A percentile compares a stretch with the other conserved stretches of the same genome.
These are phyloP conservation scores for Microctenopoma stevenorrisi DNA, from an alignment of 2,797 vertebrate species.

Conservation along the genomic window DNA sequence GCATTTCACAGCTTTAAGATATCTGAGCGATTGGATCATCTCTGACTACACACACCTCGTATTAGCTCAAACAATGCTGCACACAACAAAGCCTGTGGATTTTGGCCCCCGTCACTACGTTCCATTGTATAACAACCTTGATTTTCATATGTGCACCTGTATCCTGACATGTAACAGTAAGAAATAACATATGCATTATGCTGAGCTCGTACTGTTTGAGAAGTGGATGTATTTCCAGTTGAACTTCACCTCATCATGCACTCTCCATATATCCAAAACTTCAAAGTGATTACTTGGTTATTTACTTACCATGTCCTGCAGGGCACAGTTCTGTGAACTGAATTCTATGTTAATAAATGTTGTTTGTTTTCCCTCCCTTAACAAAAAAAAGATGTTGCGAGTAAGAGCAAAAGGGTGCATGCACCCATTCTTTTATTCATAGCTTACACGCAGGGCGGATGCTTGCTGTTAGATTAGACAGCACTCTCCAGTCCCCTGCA, in stretches of 20 bases:
- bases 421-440: conserved; percentile 63
- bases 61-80: no score
- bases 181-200: background rate
- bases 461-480: conserved; percentile 40
- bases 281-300: conserved; percentile 42
- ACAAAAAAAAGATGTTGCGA: conserved; percentile 31
- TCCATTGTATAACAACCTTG: no score
- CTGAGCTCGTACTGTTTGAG: background rate
- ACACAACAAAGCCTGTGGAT: no score
- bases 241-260: background rate
- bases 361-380: conserved; percentile 30
- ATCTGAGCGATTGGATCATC: no score
- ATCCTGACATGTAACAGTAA: no score
- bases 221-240: conserved; percentile 2
- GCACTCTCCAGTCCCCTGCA: conserved; percentile 33
- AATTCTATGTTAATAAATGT: conserved; percentile 39
- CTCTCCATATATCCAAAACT: conserved; percentile 7
- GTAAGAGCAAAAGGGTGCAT: conserved; percentile 22
- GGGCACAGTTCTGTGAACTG: conserved; percentile 19
- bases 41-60: no score
- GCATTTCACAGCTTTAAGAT: no score
- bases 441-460: conserved; percentile 27
- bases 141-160: no score
- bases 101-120: no score
- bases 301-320: conserved; percentile 21